Base-by-base conservation (phyloP, 2,113 vertebrate genomes). In the Ceratotherium simum region DNA sequence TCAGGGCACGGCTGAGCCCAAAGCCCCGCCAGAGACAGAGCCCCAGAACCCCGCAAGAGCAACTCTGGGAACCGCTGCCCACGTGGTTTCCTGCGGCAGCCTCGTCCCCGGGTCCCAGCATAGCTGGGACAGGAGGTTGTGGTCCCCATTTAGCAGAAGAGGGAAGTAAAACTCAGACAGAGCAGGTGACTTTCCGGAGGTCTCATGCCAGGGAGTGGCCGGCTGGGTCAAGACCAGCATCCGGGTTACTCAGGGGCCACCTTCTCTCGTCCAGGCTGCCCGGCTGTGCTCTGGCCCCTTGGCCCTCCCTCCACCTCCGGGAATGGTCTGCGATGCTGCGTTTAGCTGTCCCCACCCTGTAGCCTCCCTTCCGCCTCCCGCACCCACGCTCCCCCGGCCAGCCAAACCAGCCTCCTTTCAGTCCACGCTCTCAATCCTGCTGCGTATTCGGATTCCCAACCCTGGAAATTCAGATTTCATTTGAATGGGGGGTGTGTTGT, bases 31-130 rank as follows among this genome's bases (percentile, higher is more conserved):
- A 0, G 14, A 46, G 58, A 21, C 12, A 18, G 82, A 69, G 13
- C 33, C 82, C 21, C 23, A 65, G 33, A 8, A 46, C 17, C 31
- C 46, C 5, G 0, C 1, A 39, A 9, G 56, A 51, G 36, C 46
- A 25, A n/a, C 60, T 51, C n/a, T 8, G 8, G 62, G 85, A 56
- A 54, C 20, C 23, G 6, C 58, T 39, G 39, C 65, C 29, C 5
- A 6, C 31, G 2, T 8, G n/a, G 54, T 7, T 67, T n/a, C 16
- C 17, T 1, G 1, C 0, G 0, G 29, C 73, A 36, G 46, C 62
- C 39, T 39, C 0, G 3, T 17, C 23, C 33, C 81, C 33, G 10
- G 1, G 3, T 8, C 14, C 58, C 56, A 6, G n/a, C 33, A n/a
- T 65, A 75, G 29, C 21, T 13, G 56, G n/a, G 64, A 18, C 6